Evolutionary conservation across 2,888 invertebrate species (phyloP), one percentile per base, ranked within the genome.

Genomic region (Tribolium freemani): DNA sequence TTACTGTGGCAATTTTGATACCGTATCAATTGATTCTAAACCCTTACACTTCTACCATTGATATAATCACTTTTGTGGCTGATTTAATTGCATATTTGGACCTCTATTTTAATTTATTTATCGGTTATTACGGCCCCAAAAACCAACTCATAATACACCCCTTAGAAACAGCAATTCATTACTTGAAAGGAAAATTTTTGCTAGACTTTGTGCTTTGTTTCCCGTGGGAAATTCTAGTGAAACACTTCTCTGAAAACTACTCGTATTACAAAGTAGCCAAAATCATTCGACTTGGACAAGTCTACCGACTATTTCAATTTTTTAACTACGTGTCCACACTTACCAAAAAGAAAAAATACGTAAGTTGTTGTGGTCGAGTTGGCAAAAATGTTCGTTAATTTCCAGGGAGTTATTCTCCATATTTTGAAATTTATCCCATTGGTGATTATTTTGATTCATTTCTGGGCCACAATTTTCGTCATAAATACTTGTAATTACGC

Each of bases 91-190:
- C 88, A 73, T 88, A 88, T 72, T 53, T 88, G 2, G 89, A 89
- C 75, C 78, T 89, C 64, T 89, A 88, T 76, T 73, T 89, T 58
- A 88, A 88, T 87, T 81, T 89, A 0, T 88, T 89, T 73, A 88
- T 89, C 2, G 88, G 88, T 6, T 89, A 85, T 77, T 89, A 89
- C 70, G 88, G 88, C 0, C 71, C 83, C 0, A 86, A 88, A 77
- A 88, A 88, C 74, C 88, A 88, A 75, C 80, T 89, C 6, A 87
- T 89, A 67, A 88, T 88, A 74, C 89, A 90, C 81, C 89, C 89
- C 5, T 88, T 88, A 77, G 83, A 88, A 80, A 90, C 89, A 4
- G 88, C 89, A 0, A 85, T 79, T 72, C 84, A 89, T 76, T 89
- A 89, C 81, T 74, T 89, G 6, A 85, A 88, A 87, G 85, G 88